Evolutionary conservation across 2,113 vertebrate genomes (phyloP), one percentile per base, ranked within the genome.

Genomic region (Rhagologus leucostigma): DNA sequence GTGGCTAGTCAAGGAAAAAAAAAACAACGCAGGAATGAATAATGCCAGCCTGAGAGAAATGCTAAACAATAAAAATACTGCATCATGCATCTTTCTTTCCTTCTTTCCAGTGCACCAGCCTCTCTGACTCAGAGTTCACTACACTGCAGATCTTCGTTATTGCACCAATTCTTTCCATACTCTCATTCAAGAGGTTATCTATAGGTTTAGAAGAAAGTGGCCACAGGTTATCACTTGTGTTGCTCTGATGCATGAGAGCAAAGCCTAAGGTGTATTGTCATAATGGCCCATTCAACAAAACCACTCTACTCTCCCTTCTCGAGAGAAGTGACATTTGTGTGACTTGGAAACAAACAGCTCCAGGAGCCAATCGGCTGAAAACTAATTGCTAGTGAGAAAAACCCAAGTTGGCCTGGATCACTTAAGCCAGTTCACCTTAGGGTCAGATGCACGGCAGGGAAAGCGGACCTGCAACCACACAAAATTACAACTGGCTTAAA

Each of bases 291-390:
- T 52, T 27, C 50, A 50, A 50, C 11, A 82, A 33, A 78, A 71
- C 6, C 24, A 13, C 32, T 53, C 30, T 15, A 12, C 17, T 76
- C 23, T 67, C 42, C 46, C n/a, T 46, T 62, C 60, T 52, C 44
- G 17, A 26, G 6, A 29, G 11, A 52, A 14, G 10, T 10, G 30
- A 35, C 21, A 29, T 35, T 33, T 52, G 20, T 39, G 29, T 53
- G 63, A 89, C 22, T 10, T 7, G 39, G 32, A 67, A 80, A 42
- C 9, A 22, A 69, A 29, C 33, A 92, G 62, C 27, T 68, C 53
- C 29, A 12, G 49, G 22, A 57, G 20, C 19, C 1, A 0, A 64
- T 24, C 0, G 0, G 29, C 60, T 71, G 47, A 64, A 33, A 84
- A 56, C 27, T 17, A 39, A 35, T 33, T 41, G 10, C 33, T 42